These are phyloP conservation scores for Pterois miles DNA, from an alignment of 2,797 vertebrate species.

Conservation along the genomic window DNA sequence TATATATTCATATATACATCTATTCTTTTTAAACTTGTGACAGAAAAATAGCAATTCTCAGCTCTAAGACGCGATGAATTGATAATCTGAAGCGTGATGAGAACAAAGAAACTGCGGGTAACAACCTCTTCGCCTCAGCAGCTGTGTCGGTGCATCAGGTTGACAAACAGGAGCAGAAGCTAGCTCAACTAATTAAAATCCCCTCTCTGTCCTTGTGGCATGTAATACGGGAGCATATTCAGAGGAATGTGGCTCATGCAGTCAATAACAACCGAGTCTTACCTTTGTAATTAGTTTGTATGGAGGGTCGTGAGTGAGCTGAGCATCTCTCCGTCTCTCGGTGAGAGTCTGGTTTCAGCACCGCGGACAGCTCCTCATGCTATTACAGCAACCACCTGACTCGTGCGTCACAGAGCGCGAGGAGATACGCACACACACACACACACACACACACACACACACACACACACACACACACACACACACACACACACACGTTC, in stretches of 20 bases:
- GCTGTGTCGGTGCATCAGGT: slow-evolving; percentile 69
- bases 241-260: neutral
- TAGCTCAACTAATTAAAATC: neutral
- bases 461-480: slow-evolving; percentile 48
- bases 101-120: slow-evolving; percentile 51
- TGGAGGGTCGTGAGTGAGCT: slow-evolving; percentile 38
- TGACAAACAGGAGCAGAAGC: slow-evolving; percentile 17
- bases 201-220: rapidly evolving
- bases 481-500: slow-evolving; percentile 2
- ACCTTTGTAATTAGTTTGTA: slow-evolving; percentile 69
- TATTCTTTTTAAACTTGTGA: too few species aligned
- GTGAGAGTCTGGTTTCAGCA: slow-evolving; percentile 85
- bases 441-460: slow-evolving; percentile 11
- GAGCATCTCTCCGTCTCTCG: slow-evolving; percentile 64
- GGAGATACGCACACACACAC: neutral
- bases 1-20: neutral
- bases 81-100: neutral
- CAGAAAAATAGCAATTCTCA: neutral
- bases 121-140: slow-evolving; percentile 27
- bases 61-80: too few species aligned
- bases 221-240: rapidly evolving
- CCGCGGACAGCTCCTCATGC: slow-evolving; percentile 90
- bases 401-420: slow-evolving; percentile 74
- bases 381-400: slow-evolving; percentile 78
- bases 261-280: slow-evolving; percentile 29